Evolutionary conservation across 2,113 vertebrate species (phyloP).

Genomic region (Brienomyrus longianalis): DNA sequence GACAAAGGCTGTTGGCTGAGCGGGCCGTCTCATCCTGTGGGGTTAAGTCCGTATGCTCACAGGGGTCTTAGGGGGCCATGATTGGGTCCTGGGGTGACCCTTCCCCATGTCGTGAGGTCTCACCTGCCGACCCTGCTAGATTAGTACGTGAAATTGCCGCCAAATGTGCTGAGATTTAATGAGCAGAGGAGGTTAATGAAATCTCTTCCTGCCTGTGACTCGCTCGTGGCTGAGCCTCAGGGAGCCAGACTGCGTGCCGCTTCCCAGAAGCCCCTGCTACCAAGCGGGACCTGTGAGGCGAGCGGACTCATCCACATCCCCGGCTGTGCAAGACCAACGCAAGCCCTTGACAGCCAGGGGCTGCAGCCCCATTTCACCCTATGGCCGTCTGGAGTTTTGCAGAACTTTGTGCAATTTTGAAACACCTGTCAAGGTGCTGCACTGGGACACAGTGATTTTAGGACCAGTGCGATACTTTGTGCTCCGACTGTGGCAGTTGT

Average conservation of each 20-base stretch:
- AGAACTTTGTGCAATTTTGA: not conserved
- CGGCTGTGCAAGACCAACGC: not conserved
- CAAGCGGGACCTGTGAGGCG: not conserved
- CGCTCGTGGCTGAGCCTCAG: not conserved
- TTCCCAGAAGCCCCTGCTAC: not conserved
- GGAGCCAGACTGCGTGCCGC: not conserved
- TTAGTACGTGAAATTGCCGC: not conserved
- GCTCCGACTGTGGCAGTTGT: not conserved
- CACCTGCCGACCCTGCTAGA: not conserved
- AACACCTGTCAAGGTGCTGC: not conserved
- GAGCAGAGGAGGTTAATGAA: not conserved
- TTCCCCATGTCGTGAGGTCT: not conserved
- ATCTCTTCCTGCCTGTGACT: not conserved
- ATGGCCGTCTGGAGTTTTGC: not conserved
- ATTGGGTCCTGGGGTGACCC: not conserved
- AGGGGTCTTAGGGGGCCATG: not conserved
- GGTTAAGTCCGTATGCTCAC: not conserved
- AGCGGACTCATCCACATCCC: not conserved
- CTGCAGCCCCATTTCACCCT: not conserved
- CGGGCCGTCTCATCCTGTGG: not conserved
- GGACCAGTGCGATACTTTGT: not conserved
- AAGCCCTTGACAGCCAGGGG: not conserved
- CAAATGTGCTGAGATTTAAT: not conserved
- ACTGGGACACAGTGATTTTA: not conserved
- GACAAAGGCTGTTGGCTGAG: not conserved